Base-by-base conservation (phyloP, 2,113 vertebrate species). In the Gulo gulo region DNA sequence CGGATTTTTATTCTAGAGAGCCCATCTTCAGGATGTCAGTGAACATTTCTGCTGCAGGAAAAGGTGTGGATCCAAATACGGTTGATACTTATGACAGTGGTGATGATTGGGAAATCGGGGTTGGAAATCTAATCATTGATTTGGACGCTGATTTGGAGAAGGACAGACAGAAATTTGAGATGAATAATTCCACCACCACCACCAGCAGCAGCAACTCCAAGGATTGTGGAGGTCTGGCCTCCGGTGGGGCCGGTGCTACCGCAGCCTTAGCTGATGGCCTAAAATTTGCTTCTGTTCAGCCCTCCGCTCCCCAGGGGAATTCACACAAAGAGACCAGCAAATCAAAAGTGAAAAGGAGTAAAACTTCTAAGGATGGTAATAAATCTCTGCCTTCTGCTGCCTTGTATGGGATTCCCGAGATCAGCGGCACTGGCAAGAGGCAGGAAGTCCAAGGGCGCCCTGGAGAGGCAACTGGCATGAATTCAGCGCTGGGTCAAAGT, bases 141-240 rank as follows among this genome's bases (percentile, higher is more conserved):
- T 98, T 99, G 99, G 99, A 99, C 96, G 99, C 99, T 74, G 99
- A 99, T 99, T 99, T 99, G 99, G 99, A 99, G 97, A 99, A 99
- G 97, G 99, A 99, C 99, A 99, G 99, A 99, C 99, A 99, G 98
- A 99, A 99, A 99, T 99, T 99, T 99, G 99, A 99, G 98, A 99
- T 99, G 99, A 99, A 99, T 99, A 99, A 99, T 98, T 99, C 99
- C 98, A 98, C 99, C 97, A 98, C 91, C 98, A 98, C 93, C 97
- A 91, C 95, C 12, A 98, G 98, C 98, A 98, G 97, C 98, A 98
- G 98, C 98, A 98, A 97, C 98, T 98, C 99, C 95, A 99, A 99
- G 99, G 99, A 99, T 98, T 99, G 99, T 42, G 99, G 99, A 98
- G 99, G 99, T 98, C 98, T 99, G 98, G 98, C 99, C 98, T 98